A percentile compares a stretch with the other conserved stretches of the same genome.
Evolutionary conservation across 2,888 invertebrate species (phyloP).

Genomic region (Aporophyla lueneburgensis): DNA sequence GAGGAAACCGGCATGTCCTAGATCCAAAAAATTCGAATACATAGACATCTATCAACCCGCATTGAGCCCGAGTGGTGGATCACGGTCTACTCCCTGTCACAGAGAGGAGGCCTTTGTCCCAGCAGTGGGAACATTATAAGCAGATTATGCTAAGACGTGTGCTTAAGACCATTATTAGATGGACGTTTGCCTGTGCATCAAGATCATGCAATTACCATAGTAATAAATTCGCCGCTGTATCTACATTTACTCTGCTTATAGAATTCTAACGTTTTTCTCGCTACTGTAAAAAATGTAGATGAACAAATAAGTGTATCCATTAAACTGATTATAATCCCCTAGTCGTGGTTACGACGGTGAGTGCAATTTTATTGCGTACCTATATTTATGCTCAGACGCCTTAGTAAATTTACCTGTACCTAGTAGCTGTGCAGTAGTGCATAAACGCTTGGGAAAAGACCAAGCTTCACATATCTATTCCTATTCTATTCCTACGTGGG

Average conservation of each 20-base stretch:
- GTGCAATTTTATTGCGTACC: slow-evolving; percentile 11
- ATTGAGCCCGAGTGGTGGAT: too few relatives aligned
- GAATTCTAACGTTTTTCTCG: too few relatives aligned
- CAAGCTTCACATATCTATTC: neutral
- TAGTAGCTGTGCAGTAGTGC: slow-evolving; percentile 1
- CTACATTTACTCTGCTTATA: neutral
- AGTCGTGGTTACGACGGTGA: neutral
- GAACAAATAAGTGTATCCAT: neutral
- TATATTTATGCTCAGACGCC: slow-evolving; percentile 1
- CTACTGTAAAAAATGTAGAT: slow-evolving; percentile 1
- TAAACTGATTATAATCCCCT: neutral
- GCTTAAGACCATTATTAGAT: neutral
- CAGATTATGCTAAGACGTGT: too few relatives aligned
- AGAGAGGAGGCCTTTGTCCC: too few relatives aligned
- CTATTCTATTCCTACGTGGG: neutral
- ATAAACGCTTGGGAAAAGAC: neutral
- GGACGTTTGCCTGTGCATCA: neutral
- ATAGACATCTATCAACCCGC: too few relatives aligned
- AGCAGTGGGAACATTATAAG: too few relatives aligned
- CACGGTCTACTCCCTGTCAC: too few relatives aligned
- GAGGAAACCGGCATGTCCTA: too few relatives aligned
- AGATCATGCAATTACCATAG: neutral
- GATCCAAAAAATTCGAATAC: too few relatives aligned
- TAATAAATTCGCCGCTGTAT: too few relatives aligned
- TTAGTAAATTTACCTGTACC: neutral